Base-by-base conservation (phyloP, 2,888 invertebrate species). In the Chloroclysta siterata region DNA sequence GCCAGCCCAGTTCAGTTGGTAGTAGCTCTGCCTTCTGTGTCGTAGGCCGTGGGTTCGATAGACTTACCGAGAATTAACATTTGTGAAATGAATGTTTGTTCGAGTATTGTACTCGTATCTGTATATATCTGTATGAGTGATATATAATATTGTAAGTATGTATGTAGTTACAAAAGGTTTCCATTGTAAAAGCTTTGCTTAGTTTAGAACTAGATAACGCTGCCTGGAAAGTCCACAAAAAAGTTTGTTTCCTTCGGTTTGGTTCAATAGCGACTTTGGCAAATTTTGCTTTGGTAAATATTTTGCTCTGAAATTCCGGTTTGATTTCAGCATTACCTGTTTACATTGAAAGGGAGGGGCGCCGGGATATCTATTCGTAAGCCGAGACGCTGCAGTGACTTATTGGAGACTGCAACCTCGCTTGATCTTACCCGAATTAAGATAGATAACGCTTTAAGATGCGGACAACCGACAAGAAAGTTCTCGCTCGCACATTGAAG, bases 281-380 rank as follows among this genome's bases (percentile, higher is more conserved):
- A 1, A 11, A 39, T 39, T 39, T 39, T 39, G 36, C 11, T 11
- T 11, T 39, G 36, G 36, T 10, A 39, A 39, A 39, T 39, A 8
- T 39, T 39, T 39, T 39, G 33, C 33, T 5, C 42, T 33, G 42
- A 52, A 39, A 48, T 8, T n/a, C n/a, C 17, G 17, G 48, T 42
- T 53, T 29, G 48, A 54, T 54, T 59, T 50, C 48, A 44, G 33
- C 42, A 14, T 50, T 54, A 60, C 42, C 54, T 60, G 50, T 54
- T 60, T 60, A 60, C 60, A 60, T 5, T 11, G 50, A 50, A 60
- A 36, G 28, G 60, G 54, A 33, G 60, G 60, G 22, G 11, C 53
- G 14, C 7, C 8, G 15, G 22, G 42, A 13, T 42, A 50, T 54
- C 60, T 33, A 60, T 60, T 53, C 39, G 46, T 48, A 14, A 10